Percentiles rank a stretch among this genome's conserved stretches.
Conservation (phyloP, 2,113 vertebrate genomes). For the Leucoraja erinaceus region DNA sequence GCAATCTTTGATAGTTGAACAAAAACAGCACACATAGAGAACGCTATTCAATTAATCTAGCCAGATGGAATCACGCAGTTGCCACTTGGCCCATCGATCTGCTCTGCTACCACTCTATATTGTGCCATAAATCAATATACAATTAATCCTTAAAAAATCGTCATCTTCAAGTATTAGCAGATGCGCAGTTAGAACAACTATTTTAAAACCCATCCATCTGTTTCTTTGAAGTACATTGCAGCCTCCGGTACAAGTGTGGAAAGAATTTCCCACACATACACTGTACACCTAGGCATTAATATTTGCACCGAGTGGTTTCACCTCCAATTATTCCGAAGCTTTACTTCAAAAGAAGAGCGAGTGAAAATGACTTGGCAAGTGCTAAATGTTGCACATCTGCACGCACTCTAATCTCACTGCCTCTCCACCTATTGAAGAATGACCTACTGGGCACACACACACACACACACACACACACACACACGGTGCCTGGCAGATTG, state of each 20-base stretch:
- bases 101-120: background rate
- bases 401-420: background rate
- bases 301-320: background rate
- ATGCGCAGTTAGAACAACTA: background rate
- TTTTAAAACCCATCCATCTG: background rate
- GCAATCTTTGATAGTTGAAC: background rate
- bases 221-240: background rate
- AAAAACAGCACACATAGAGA: background rate
- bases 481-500: background rate
- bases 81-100: background rate
- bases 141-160: background rate
- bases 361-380: background rate
- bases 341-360: background rate
- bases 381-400: slow-evolving; percentile 11
- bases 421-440: background rate
- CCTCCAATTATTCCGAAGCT: background rate
- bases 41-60: background rate
- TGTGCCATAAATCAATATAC: background rate
- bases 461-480: background rate
- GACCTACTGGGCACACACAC: background rate
- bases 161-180: no score
- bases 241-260: background rate
- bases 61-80: background rate
- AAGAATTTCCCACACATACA: background rate
- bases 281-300: background rate